A percentile compares a stretch with the other conserved stretches of the same genome.
Conservation (phyloP, 2,113 vertebrate species). For the Macroglossus sobrinus region DNA sequence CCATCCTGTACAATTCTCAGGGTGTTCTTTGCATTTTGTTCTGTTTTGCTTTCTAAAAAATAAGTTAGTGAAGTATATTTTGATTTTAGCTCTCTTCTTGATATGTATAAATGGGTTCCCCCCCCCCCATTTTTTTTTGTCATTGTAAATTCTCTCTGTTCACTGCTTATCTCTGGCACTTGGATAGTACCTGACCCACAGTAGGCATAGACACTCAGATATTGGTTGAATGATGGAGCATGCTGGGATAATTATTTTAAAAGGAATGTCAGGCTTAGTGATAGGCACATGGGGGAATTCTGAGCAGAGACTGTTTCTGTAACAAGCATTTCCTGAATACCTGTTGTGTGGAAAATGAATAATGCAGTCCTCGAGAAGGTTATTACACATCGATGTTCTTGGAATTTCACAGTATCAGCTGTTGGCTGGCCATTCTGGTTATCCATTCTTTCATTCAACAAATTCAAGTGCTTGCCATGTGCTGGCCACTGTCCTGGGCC, state of each 20-base stretch:
- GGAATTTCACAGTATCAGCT: not conserved
- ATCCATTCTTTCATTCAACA: not conserved
- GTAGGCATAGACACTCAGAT: not conserved
- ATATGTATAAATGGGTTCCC: not conserved
- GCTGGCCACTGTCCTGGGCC: not conserved
- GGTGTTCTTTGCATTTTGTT: not conserved
- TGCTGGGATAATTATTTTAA: not conserved
- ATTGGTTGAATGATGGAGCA: not conserved
- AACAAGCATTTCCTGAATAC: constrained; percentile 17
- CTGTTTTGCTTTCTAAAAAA: not conserved
- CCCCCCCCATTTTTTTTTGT: not conserved
- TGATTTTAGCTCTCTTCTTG: not conserved
- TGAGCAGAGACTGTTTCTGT: not conserved
- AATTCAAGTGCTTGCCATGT: not conserved
- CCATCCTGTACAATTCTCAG: not conserved
- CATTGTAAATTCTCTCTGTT: not conserved
- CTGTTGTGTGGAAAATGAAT: not conserved
- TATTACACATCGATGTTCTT: not conserved
- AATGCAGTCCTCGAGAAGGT: not conserved
- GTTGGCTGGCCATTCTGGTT: not conserved
- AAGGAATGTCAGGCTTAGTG: not conserved
- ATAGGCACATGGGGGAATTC: not conserved
- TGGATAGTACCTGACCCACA: not conserved
- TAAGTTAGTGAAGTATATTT: not conserved
- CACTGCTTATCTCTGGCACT: not conserved